phyloP scores from a whole-genome alignment of 1,140 invertebrate species.

The Nylanderia fulva region DNA sequence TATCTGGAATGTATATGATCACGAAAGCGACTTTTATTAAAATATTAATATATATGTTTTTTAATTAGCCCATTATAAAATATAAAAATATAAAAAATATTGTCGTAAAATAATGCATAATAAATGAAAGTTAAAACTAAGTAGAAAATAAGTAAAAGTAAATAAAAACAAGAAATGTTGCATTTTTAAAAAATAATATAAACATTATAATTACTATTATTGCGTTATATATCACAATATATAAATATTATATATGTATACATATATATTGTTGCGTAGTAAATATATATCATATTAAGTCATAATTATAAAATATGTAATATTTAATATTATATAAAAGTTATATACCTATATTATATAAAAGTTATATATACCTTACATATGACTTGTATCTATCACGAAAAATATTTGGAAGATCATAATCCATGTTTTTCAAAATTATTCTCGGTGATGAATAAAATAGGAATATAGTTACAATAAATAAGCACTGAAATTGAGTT shows the following conservation, averaged over 20 bases:
- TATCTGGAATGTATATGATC: background rate
- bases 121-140: too few relatives aligned
- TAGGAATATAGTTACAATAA: background rate
- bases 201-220: background rate
- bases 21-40: background rate
- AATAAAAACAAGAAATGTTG: background rate
- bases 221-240: background rate
- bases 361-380: background rate
- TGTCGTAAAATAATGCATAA: background rate
- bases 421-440: background rate
- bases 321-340: background rate
- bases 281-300: background rate
- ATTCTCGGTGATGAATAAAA: background rate
- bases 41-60: background rate
- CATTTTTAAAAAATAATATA: background rate
- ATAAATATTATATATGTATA: background rate
- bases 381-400: background rate
- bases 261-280: background rate
- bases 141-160: too few relatives aligned
- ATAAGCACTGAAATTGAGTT: background rate
- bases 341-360: constrained; percentile 1
- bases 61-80: background rate
- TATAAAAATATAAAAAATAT: background rate
- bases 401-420: background rate
- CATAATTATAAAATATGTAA: too few relatives aligned